These are phyloP conservation scores for Danio rerio DNA, from an alignment of 2,113 vertebrate genomes.

Conservation along the genomic window GRCz12tu NC_133200.1:15487501-15488000, in stretches of 20 bases:
- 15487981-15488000: not conserved
- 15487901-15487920: constrained; percentile 26
- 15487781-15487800: constrained; percentile 7
- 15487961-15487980: constrained; percentile 1
- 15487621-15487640: constrained; percentile 34
- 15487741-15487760: not conserved
- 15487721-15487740: constrained; percentile 26
- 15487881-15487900: constrained; percentile 14
- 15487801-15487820: constrained; percentile 30
- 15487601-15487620: constrained; percentile 37
- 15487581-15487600: constrained; percentile 52
- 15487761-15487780: not conserved
- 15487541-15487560: constrained; percentile 22
- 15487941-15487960: constrained; percentile 1
- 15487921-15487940: constrained; percentile 10
- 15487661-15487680: constrained; percentile 46
- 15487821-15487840: constrained; percentile 23
- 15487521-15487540: not conserved
- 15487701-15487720: constrained; percentile 31
- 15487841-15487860: constrained; percentile 20
- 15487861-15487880: constrained; percentile 30
- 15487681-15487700: constrained; percentile 44
- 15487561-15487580: constrained; percentile 25
- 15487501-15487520: no score
- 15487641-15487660: constrained; percentile 17